Percentiles rank a stretch among this genome's conserved stretches.
phyloP scores from a whole-genome alignment of 1,140 invertebrate genomes.

The Harlomillsia oculata region DNA sequence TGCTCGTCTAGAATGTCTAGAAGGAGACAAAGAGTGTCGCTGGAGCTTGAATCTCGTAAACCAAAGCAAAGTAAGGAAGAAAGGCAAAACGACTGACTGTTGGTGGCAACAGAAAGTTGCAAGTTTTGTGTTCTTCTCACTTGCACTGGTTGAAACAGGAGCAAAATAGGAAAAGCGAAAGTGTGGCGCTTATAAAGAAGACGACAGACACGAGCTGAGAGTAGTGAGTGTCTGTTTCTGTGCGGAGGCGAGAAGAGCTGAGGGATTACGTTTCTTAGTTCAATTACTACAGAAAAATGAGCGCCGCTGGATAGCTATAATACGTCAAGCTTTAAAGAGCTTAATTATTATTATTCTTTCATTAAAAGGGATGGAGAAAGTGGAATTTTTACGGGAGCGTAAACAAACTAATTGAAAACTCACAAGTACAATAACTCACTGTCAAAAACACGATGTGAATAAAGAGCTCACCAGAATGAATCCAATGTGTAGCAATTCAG shows the following conservation, averaged over 20 bases:
- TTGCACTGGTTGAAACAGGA: too few relatives aligned
- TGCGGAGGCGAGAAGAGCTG: constrained; percentile 14
- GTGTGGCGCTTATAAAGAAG: neutral
- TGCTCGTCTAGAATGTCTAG: too few relatives aligned
- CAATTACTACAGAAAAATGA: constrained; percentile 31
- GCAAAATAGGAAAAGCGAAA: neutral
- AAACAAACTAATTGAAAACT: constrained; percentile 37
- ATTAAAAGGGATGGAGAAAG: constrained; percentile 34
- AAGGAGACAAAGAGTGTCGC: too few relatives aligned
- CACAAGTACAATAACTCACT: constrained; percentile 36
- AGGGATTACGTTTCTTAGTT: constrained; percentile 30
- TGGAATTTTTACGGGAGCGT: constrained; percentile 32
- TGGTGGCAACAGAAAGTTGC: too few relatives aligned
- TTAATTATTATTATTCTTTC: constrained; percentile 37
- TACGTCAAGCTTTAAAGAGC: constrained; percentile 35
- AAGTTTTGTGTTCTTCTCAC: too few relatives aligned
- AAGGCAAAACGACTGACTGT: too few relatives aligned
- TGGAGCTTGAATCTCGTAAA: too few relatives aligned
- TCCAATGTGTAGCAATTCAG: constrained; percentile 34
- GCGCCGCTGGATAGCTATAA: constrained; percentile 25
- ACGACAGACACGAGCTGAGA: neutral
- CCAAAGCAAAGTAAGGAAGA: too few relatives aligned
- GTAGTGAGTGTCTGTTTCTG: too few relatives aligned
- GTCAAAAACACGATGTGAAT: constrained; percentile 35
- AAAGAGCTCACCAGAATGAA: constrained; percentile 28